Evolutionary conservation across 2,888 invertebrate species (phyloP).

Genomic region (Archips xylosteana): DNA sequence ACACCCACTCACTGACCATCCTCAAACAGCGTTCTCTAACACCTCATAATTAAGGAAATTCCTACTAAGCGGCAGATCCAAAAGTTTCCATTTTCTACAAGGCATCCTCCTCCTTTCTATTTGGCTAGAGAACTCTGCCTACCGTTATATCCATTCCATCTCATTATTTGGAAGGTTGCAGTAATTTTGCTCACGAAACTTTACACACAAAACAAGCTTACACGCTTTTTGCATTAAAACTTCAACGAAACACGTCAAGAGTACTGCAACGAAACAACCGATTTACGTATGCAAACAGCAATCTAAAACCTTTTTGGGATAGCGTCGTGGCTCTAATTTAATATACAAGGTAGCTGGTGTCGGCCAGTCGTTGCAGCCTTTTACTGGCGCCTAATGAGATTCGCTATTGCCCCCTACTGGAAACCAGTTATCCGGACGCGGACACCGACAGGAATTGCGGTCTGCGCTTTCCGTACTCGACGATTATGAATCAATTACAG

Average conservation of each 20-base stretch:
- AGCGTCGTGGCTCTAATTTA: conserved; percentile 41
- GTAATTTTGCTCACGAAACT: conserved; percentile 8
- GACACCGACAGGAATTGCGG: conserved; percentile 71
- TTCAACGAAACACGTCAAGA: background rate
- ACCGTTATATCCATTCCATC: conserved; percentile 2
- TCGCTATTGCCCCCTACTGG: conserved; percentile 53
- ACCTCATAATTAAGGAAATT: conserved; percentile 28
- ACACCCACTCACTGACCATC: conserved; percentile 41
- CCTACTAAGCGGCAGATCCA: background rate
- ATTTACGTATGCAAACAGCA: conserved; percentile 10
- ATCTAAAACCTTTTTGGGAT: conserved; percentile 6
- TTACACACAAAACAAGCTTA: background rate
- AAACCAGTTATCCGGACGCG: conserved; percentile 66
- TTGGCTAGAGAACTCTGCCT: background rate
- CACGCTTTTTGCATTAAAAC: conserved; percentile 10
- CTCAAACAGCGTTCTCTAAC: conserved; percentile 22
- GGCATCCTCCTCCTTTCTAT: conserved; percentile 2
- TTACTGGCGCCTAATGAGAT: conserved; percentile 57
- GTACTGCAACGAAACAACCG: conserved; percentile 6
- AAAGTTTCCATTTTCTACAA: conserved; percentile 2
- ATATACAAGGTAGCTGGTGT: conserved; percentile 36
- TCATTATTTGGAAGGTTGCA: conserved; percentile 10
- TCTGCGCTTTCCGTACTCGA: conserved; percentile 62
- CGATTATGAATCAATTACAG: conserved; percentile 64
- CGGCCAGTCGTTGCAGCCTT: conserved; percentile 54